A percentile compares a stretch with the other conserved stretches of the same genome.
phyloP scores from a whole-genome alignment of 2,797 vertebrate species.

The Mionectes olivaceus region DNA sequence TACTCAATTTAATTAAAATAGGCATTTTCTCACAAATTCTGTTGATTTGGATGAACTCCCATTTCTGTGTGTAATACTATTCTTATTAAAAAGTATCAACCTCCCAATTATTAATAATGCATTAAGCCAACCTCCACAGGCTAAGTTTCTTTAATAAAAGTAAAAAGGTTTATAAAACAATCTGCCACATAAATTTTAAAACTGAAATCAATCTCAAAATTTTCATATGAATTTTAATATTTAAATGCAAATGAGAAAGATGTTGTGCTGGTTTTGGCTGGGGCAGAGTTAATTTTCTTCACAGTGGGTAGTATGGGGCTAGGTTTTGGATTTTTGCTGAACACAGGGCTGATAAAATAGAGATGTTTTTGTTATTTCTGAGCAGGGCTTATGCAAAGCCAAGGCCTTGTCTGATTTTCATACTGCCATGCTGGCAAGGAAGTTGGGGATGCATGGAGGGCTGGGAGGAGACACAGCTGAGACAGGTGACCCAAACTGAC shows the following conservation, averaged over 20 bases:
- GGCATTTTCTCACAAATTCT: background rate
- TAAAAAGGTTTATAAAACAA: background rate
- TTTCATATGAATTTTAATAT: background rate
- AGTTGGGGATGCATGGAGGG: background rate
- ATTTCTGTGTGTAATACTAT: background rate
- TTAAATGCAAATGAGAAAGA: background rate
- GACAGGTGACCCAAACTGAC: background rate
- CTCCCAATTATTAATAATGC: background rate
- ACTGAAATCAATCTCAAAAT: background rate
- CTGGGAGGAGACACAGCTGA: background rate
- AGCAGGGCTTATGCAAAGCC: background rate
- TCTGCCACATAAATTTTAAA: background rate
- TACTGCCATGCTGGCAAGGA: background rate
- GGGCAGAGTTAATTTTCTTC: background rate
- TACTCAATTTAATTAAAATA: slow-evolving; percentile 1
- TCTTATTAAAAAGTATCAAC: slow-evolving; percentile 1
- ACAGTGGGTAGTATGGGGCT: background rate
- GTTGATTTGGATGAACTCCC: background rate
- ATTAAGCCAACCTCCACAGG: background rate
- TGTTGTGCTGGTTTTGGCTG: background rate
- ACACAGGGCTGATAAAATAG: background rate
- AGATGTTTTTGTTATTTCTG: background rate
- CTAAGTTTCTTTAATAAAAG: background rate
- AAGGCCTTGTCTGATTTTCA: background rate
- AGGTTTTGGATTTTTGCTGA: background rate